Conservation (phyloP, 2,113 vertebrate genomes). For the Oreochromis aureus region DNA sequence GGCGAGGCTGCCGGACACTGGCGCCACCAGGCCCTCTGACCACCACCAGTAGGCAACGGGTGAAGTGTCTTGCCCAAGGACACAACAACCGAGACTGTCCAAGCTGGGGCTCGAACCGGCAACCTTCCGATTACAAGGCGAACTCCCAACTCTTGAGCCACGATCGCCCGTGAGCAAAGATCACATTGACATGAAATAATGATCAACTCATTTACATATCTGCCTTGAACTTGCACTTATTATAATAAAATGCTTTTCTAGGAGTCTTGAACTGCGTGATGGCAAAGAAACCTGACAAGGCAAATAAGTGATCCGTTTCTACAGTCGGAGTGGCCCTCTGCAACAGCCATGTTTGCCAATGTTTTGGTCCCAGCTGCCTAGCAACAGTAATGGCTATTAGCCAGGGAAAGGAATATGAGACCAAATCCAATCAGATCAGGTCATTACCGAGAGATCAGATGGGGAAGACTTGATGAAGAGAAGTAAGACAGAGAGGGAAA, state of each 20-base stretch:
- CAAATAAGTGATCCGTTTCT: conserved; percentile 39
- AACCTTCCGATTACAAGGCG: no score
- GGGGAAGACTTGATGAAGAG: conserved; percentile 24
- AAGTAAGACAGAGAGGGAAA: background rate
- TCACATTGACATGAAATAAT: background rate
- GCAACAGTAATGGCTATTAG: conserved; percentile 60
- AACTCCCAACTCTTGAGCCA: no score
- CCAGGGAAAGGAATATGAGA: conserved; percentile 50
- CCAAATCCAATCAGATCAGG: conserved; percentile 66
- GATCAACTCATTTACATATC: conserved; percentile 9
- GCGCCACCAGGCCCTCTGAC: no score
- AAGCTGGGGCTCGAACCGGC: no score
- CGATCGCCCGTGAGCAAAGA: background rate
- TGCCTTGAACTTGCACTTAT: background rate
- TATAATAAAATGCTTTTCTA: background rate
- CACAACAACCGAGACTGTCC: no score
- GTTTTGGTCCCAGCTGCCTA: conserved; percentile 50
- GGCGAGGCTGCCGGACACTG: no score
- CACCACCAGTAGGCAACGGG: no score
- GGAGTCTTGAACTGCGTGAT: background rate
- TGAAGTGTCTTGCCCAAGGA: no score
- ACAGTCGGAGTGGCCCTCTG: background rate
- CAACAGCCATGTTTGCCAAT: conserved; percentile 36
- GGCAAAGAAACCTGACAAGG: conserved; percentile 8
- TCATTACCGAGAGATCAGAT: conserved; percentile 53